A percentile compares a stretch with the other conserved stretches of the same genome.
Conservation (phyloP, 2,797 vertebrate species). For the Etheostoma perlongum region DNA sequence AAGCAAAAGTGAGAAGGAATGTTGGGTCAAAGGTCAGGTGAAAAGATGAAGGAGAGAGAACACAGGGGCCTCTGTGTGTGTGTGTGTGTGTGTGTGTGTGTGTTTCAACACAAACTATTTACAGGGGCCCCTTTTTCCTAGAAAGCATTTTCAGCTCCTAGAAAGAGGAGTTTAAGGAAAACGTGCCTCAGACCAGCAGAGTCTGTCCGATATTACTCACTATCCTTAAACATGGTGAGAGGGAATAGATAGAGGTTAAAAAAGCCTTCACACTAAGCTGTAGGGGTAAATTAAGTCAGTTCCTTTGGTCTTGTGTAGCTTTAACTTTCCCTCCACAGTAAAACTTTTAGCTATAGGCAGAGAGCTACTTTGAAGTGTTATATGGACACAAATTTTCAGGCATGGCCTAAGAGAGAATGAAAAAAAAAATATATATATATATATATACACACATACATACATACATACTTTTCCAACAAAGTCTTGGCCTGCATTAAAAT, state of each 20-base stretch:
- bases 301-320: not conserved
- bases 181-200: not conserved
- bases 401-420: not conserved
- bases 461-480: conserved; percentile 5
- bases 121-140: conserved; percentile 21
- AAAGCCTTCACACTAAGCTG: not conserved
- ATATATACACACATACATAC: not conserved
- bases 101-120: conserved; percentile 23
- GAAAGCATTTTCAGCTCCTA: conserved; percentile 15
- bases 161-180: conserved; percentile 27
- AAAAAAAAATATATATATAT: too few relatives aligned
- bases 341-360: too few relatives aligned
- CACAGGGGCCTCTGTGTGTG: conserved; percentile 4
- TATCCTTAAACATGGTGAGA: not conserved
- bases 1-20: conserved; percentile 1
- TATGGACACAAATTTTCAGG: not conserved
- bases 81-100: conserved; percentile 40
- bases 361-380: not conserved
- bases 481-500: conserved; percentile 50
- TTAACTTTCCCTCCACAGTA: not conserved
- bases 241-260: not conserved
- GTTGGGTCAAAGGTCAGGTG: conserved; percentile 42
- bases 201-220: not conserved
- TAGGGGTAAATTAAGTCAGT: not conserved
- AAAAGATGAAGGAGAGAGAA: not conserved